phyloP scores from a whole-genome alignment of 2,888 invertebrate genomes.

The Eupelmus urozonus region DNA sequence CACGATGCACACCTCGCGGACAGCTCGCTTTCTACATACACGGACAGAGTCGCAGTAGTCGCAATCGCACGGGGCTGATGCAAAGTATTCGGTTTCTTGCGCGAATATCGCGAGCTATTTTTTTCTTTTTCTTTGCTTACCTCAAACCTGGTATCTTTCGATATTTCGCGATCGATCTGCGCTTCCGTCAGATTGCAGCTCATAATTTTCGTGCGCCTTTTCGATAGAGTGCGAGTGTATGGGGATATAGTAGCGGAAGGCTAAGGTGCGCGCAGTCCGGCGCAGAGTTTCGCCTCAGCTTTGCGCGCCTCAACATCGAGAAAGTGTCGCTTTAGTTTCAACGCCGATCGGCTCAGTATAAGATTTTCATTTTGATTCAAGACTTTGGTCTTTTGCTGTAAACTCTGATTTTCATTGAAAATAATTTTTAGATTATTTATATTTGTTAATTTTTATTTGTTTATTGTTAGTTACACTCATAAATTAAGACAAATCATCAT shows the following conservation, averaged over 20 bases:
- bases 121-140: neutral
- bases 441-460: too few relatives aligned
- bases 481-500: too few relatives aligned
- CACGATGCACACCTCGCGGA: too few relatives aligned
- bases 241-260: constrained; percentile 21
- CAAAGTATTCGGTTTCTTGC: constrained; percentile 55
- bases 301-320: neutral
- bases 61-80: constrained; percentile 44
- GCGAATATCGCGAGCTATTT: constrained; percentile 2
- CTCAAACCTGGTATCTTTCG: too few relatives aligned
- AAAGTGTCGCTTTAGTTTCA: constrained; percentile 20
- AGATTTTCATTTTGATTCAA: constrained; percentile 5
- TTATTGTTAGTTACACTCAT: too few relatives aligned
- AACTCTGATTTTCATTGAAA: too few relatives aligned
- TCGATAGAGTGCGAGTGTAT: neutral
- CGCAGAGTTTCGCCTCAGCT: constrained; percentile 11
- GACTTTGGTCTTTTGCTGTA: too few relatives aligned
- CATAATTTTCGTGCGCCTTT: neutral
- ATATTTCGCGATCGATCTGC: neutral
- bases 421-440: too few relatives aligned
- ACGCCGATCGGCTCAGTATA: neutral
- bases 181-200: constrained; percentile 6
- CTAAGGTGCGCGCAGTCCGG: constrained; percentile 1
- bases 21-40: neutral
- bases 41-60: neutral